Evolutionary conservation across 1,140 invertebrate genomes (phyloP), one percentile per base, ranked within the genome.

Genomic region (Sycophaga agraensis): DNA sequence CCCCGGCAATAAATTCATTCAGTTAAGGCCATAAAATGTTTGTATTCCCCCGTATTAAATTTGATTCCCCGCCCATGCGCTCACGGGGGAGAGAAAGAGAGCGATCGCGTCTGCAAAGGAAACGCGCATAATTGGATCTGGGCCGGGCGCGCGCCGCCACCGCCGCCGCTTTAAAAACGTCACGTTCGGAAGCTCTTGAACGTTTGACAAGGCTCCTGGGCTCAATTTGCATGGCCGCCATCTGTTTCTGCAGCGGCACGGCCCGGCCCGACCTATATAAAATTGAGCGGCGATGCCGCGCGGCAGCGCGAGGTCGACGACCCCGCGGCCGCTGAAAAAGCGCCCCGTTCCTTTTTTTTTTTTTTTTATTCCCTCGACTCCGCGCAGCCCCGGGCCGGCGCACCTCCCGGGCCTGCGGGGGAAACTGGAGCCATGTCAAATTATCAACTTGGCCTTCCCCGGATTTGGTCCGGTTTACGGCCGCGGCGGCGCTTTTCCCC

Each of bases 181-280:
- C 49, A 43, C 49, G 49, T 53, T 53, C 39, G 40, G 40, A 43
- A 40, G 48, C 49, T 60, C 48, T 60, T 60, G 39, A 60, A 60
- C 43, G n/a, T 53, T 51, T 50, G 58, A 60, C 48, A 60, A 53
- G 48, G 19, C 19, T 45, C 55, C 35, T 17, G 35, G 39, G 7
- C 28, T 54, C 49, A 28, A 60, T 60, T 60, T 60, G 49, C 58
- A 60, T 60, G 26, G 37, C 48, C 9, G 37, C 37, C 48, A 43
- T 59, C 46, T 51, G 57, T 34, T 31, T 51, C 46, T 9, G 26
- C 48, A 24, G 16, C 45, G 37, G 16, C 28, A n/a, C n/a, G n/a
- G n/a, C n/a, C n/a, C n/a, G n/a, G n/a, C n/a, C n/a, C n/a, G 58
- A 60, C 31, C 49, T 42, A 54, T 45, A 53, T 60, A 60, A 53